phyloP scores from a whole-genome alignment of 1,140 invertebrate genomes.

The Bombus fervidus region DNA sequence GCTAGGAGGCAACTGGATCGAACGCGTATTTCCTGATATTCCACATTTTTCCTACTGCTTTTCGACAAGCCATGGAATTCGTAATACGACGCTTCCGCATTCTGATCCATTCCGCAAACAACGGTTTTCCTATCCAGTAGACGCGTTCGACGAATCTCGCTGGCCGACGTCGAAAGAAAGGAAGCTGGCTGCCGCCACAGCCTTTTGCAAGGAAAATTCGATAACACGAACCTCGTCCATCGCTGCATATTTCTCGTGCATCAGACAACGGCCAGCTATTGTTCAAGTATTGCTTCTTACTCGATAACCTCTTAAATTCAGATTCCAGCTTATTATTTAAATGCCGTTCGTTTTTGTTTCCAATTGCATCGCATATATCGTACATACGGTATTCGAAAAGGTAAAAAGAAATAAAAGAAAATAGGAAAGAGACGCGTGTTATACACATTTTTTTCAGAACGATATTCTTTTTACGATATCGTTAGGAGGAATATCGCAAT shows the following conservation, averaged over 20 bases:
- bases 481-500: too few relatives aligned
- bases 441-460: too few relatives aligned
- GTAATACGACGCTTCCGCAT: neutral
- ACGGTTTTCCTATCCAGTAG: neutral
- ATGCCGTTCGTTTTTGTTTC: too few relatives aligned
- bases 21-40: neutral
- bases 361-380: too few relatives aligned
- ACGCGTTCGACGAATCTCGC: conserved; percentile 1
- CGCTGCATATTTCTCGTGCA: neutral
- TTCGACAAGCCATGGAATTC: neutral
- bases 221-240: neutral
- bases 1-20: too few relatives aligned
- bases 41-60: neutral
- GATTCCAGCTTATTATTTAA: too few relatives aligned
- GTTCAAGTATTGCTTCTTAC: neutral
- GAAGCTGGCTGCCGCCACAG: neutral
- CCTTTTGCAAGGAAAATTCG: conserved; percentile 20
- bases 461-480: too few relatives aligned
- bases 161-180: neutral
- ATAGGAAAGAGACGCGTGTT: too few relatives aligned
- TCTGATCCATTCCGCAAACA: neutral
- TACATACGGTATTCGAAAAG: too few relatives aligned
- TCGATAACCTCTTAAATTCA: neutral
- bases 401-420: too few relatives aligned
- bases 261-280: neutral